Evolutionary conservation across 2,797 vertebrate genomes (phyloP).

Genomic region (Brotula barbata): DNA sequence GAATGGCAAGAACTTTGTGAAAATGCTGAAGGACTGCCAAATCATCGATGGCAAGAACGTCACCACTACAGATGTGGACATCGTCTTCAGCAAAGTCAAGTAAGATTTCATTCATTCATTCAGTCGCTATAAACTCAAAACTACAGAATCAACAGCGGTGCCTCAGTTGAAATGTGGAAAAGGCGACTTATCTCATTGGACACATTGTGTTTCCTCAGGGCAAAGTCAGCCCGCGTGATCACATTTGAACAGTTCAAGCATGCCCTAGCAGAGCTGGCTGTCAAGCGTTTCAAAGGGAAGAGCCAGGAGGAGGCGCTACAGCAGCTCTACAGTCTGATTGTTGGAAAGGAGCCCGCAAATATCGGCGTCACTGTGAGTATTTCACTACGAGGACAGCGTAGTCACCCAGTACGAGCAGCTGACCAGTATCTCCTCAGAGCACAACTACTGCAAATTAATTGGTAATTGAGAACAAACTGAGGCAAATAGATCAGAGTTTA

Average conservation of each 20-base stretch:
- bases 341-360: constrained; percentile 82
- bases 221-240: constrained; percentile 84
- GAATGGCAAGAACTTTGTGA: constrained; percentile 88
- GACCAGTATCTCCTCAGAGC: no score
- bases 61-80: constrained; percentile 85
- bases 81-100: constrained; percentile 91
- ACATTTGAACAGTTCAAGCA: constrained; percentile 85
- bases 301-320: constrained; percentile 80
- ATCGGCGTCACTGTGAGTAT: constrained; percentile 81
- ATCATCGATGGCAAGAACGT: constrained; percentile 84
- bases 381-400: background rate
- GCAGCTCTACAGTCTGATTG: constrained; percentile 78
- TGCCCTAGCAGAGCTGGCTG: constrained; percentile 83
- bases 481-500: no score
- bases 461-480: no score
- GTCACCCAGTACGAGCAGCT: no score
- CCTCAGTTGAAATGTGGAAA: no score
- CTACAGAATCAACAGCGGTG: background rate
- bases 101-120: constrained; percentile 70
- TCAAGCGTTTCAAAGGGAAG: constrained; percentile 84
- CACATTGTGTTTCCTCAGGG: constrained; percentile 68
- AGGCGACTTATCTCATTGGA: constrained; percentile 1
- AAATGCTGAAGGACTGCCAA: constrained; percentile 88
- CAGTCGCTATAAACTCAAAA: no score
- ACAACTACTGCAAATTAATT: no score